Percentiles rank a stretch among this genome's conserved stretches.
Conservation (phyloP, 1,140 invertebrate genomes). For the Fragariocoptes setiger region DNA sequence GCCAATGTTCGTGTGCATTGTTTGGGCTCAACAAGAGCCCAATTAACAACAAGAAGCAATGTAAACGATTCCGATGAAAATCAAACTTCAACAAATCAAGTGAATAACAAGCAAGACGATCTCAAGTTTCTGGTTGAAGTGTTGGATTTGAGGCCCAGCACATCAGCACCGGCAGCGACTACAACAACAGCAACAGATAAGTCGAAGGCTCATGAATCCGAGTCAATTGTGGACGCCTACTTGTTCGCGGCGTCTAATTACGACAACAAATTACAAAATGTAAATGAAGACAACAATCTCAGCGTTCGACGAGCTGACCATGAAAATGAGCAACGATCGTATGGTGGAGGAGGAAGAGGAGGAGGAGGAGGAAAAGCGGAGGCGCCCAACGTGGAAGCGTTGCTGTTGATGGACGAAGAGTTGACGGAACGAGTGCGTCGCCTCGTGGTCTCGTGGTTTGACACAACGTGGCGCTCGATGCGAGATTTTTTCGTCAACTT, state of each 20-base stretch:
- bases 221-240: too few relatives aligned
- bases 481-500: constrained; percentile 9
- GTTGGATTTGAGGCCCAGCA: constrained; percentile 1
- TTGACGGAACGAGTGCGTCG: constrained; percentile 1
- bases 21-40: constrained; percentile 6
- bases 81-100: too few relatives aligned
- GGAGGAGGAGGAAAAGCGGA: not conserved
- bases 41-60: too few relatives aligned
- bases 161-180: too few relatives aligned
- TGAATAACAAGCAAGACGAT: not conserved
- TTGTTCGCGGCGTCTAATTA: too few relatives aligned
- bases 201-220: not conserved
- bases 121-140: constrained; percentile 9
- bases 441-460: constrained; percentile 5
- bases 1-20: constrained; percentile 7
- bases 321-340: not conserved
- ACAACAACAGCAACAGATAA: constrained; percentile 1
- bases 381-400: not conserved
- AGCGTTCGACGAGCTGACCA: not conserved
- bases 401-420: not conserved
- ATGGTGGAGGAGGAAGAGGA: not conserved
- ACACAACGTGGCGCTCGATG: constrained; percentile 6
- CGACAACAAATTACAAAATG: not conserved
- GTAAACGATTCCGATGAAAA: too few relatives aligned
- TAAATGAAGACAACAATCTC: not conserved